Evolutionary conservation across 1,140 invertebrate species (phyloP).

Genomic region (Saccostrea glomerata): DNA sequence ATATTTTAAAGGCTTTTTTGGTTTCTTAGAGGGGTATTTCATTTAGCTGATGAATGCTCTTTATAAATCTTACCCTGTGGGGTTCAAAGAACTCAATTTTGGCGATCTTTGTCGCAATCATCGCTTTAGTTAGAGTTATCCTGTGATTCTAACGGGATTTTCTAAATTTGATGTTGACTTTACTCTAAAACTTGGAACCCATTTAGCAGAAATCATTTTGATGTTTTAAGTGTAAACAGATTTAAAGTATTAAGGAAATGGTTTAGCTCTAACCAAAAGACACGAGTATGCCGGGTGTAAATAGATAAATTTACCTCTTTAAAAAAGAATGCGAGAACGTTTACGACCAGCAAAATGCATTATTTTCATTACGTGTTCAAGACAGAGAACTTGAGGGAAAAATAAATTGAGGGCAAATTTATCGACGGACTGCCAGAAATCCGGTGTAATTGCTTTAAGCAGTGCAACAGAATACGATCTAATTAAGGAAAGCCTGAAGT

Average conservation of each 20-base stretch:
- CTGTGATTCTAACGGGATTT: not conserved
- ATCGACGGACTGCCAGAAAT: not conserved
- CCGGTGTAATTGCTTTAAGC: not conserved
- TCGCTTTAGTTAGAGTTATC: not conserved
- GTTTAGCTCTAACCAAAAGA: constrained; percentile 13
- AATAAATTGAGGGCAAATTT: not conserved
- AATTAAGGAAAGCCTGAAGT: constrained; percentile 2
- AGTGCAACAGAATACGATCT: not conserved
- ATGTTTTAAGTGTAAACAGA: not conserved
- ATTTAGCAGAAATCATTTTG: constrained; percentile 28
- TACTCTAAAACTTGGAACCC: not conserved
- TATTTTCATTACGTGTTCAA: not conserved
- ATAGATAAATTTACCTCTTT: constrained; percentile 5
- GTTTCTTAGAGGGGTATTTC: too few relatives aligned
- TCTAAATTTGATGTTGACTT: constrained; percentile 7
- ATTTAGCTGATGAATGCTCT: too few relatives aligned
- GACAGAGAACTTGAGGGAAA: not conserved
- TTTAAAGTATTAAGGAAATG: constrained; percentile 18
- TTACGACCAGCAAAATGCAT: not conserved
- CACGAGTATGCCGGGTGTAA: not conserved
- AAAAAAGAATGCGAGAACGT: not conserved
- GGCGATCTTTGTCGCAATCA: not conserved
- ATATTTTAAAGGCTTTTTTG: too few relatives aligned
- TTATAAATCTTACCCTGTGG: too few relatives aligned
- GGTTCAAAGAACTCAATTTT: not conserved